These are phyloP conservation scores for Thamnophis elegans DNA, from an alignment of 2,797 vertebrate genomes.

Conservation along the genomic window DNA sequence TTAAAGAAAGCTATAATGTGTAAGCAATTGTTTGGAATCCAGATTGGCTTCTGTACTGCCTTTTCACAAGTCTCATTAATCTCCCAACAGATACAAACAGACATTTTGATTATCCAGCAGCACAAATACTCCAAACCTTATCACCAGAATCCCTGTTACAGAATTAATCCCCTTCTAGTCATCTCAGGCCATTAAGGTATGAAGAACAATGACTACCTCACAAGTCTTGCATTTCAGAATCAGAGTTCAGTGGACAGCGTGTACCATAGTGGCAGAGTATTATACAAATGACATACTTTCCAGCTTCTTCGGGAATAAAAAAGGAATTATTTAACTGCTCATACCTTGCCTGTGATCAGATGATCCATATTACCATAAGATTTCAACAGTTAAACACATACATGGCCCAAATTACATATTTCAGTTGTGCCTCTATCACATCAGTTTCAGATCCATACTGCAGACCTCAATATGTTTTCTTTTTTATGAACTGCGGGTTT, in stretches of 20 bases:
- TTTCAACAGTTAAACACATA: background rate
- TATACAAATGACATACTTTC: background rate
- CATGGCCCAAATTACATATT: fast-evolving
- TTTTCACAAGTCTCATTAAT: constrained; percentile 29
- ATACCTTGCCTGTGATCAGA: background rate
- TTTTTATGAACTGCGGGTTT: background rate
- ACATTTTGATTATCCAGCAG: constrained; percentile 19
- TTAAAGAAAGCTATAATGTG: background rate
- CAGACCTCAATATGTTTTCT: fast-evolving
- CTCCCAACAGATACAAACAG: background rate
- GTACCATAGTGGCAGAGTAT: constrained; percentile 6
- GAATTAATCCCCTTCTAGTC: background rate
- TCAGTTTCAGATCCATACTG: background rate
- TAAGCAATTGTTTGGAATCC: constrained; percentile 30
- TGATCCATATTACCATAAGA: fast-evolving
- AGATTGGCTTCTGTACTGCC: background rate
- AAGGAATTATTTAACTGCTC: background rate
- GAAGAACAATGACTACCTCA: background rate
- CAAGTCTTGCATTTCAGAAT: constrained; percentile 14
- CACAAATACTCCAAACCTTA: background rate
- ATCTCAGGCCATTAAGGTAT: background rate
- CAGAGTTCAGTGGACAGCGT: constrained; percentile 16
- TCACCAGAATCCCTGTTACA: background rate
- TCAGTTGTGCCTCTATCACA: background rate
- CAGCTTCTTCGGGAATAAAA: background rate